Evolutionary conservation across 1,140 invertebrate species (phyloP), one percentile per base, ranked within the genome.

Genomic region (Drosophila lacteicornis): DNA sequence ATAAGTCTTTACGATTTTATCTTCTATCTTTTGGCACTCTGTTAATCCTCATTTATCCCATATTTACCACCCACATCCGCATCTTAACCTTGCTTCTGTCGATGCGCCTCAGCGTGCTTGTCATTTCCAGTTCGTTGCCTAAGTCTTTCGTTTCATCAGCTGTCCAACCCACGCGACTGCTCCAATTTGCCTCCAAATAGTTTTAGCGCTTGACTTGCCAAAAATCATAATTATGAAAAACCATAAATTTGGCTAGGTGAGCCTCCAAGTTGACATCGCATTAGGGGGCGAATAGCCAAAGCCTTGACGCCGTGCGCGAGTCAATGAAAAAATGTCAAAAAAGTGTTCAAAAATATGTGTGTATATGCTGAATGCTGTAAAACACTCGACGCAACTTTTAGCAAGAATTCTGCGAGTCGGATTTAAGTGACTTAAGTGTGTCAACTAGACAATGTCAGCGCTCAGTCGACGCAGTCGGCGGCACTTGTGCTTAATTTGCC

Each of bases 401-500:
- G 55, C 83, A 75, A 85, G 81, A 90, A 84, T 76, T 87, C 80
- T 79, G 68, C 79, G 51, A 60, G 60, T 69, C 71, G 50, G 69
- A 66, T 71, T 76, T 88, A 88, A 83, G 80, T 90, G 81, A 81
- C 84, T 90, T 90, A 88, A 88, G 84, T 88, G 81, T 88, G 84
- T 88, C 84, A 88, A 88, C 81, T 81, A 90, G 81, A 88, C 84
- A 88, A 88, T 88, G 84, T 88, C 84, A 90, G 78, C 68, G 68
- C 66, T 68, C 68, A 70, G 66, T 30, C 25, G 47, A 27, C 33
- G 27, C 43, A 61, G 56, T 47, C 53, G 43, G 30, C 58, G 50
- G 47, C 74, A 57, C 85, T 88, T 90, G 85, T 90, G 85, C 78
- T 90, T 90, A 90, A 86, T 86, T 86, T 86, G 80, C 80, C 80